A percentile compares a stretch with the other conserved stretches of the same genome.
These are phyloP conservation scores for Tetragnatha versicolor DNA, from an alignment of 1,140 invertebrate species.

Conservation along the genomic window DNA sequence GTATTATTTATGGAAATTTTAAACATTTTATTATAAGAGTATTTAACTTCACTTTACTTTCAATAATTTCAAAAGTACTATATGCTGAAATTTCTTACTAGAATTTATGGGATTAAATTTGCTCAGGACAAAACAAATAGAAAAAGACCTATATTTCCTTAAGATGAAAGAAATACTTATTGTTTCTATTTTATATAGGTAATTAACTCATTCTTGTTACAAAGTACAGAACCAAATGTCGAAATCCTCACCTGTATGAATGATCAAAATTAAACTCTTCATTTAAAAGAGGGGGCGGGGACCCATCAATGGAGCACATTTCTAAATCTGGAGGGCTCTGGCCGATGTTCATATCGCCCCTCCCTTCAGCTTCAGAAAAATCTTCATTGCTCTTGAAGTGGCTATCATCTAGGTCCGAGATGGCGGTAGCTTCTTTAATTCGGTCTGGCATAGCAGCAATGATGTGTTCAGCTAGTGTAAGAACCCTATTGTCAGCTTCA, in stretches of 20 bases:
- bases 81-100: too few species aligned
- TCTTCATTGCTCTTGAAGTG: slow-evolving; percentile 26
- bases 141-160: too few species aligned
- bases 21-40: too few species aligned
- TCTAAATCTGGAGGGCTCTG: slow-evolving; percentile 43
- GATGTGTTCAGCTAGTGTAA: slow-evolving; percentile 95
- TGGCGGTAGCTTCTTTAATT: slow-evolving; percentile 80
- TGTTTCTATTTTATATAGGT: too few species aligned
- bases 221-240: too few species aligned
- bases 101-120: too few species aligned
- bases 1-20: too few species aligned
- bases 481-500: slow-evolving; percentile 75
- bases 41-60: too few species aligned
- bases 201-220: too few species aligned
- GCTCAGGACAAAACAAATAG: too few species aligned
- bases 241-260: slow-evolving; percentile 71
- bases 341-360: not conserved
- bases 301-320: slow-evolving; percentile 53
- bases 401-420: slow-evolving; percentile 37
- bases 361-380: slow-evolving; percentile 23
- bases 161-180: too few species aligned
- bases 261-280: slow-evolving; percentile 80
- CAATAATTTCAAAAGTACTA: too few species aligned
- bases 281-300: slow-evolving; percentile 60
- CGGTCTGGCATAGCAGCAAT: slow-evolving; percentile 96